Base-by-base conservation (phyloP, 2,113 vertebrate species). In the Nicator chloris region DNA sequence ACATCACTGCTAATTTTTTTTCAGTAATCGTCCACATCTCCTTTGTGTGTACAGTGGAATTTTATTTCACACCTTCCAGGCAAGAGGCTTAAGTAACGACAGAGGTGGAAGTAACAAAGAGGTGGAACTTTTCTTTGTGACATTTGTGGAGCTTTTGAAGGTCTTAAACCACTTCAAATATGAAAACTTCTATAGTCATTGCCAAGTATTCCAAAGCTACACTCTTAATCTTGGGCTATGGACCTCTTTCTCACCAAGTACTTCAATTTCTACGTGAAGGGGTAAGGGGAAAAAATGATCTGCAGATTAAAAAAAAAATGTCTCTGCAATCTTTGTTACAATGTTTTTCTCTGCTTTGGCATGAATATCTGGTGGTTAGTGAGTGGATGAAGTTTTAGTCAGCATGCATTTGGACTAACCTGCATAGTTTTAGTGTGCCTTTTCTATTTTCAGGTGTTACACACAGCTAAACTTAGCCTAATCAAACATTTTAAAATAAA, bases 381-480 rank as follows among this genome's bases (percentile, higher is more conserved):
- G 65, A 54, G 31, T 35, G 31, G 60, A n/a, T 39, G 33, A 53
- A 82, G 13, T 79, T 87, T 82, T 57, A 89, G 49, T 86, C 56
- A 69, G 61, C 33, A 53, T 27, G 27, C 18, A 23, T 90, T 93
- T 90, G 59, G 45, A 21, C 61, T 93, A 71, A 87, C 63, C 75
- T 82, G 21, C 24, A 15, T 69, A 44, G 23, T 56, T 92, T 68
- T 69, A 42, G 14, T 60, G 19, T 88, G 33, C 35, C 17, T 87
- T 82, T 42, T 87, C 57, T 90, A 80, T 92, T 95, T 94, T 90
- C 68, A 76, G 66, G 75, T 85, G 40, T 82, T 73, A 66, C 10
- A 71, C 33, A 49, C 21, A n/a, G 56, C 42, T 73, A 86, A 93
- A 88, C 44, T 88, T 80, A 77, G 45, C 33, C 37, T 78, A 90